These are phyloP conservation scores for Yponomeuta malinellus DNA, from an alignment of 2,888 invertebrate genomes.

Conservation along the genomic window DNA sequence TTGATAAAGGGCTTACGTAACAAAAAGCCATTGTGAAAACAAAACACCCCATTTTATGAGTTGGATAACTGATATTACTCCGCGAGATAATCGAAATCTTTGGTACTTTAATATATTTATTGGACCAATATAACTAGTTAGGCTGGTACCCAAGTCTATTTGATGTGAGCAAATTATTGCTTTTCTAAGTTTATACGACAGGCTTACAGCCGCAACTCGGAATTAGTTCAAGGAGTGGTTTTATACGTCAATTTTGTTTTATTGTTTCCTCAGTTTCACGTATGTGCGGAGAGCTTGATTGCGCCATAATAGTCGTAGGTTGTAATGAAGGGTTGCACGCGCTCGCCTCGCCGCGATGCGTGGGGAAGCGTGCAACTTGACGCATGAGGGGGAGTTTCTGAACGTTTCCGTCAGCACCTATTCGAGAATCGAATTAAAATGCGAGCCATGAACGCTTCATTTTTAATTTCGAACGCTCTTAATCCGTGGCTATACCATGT, in stretches of 20 bases:
- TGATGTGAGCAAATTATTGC: conserved; percentile 29
- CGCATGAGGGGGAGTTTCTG: conserved; percentile 50
- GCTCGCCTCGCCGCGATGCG: conserved; percentile 44
- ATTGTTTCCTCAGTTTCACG: conserved; percentile 70
- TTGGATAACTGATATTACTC: conserved; percentile 2
- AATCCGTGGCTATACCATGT: neutral
- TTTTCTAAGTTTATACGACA: conserved; percentile 41
- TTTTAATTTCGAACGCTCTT: neutral
- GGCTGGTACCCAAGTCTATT: conserved; percentile 22
- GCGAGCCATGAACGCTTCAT: conserved; percentile 19
- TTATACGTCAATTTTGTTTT: conserved; percentile 63
- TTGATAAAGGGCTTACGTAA: neutral
- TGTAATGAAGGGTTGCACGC: conserved; percentile 71
- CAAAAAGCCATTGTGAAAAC: neutral
- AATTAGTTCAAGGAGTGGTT: conserved; percentile 62
- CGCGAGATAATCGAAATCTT: conserved; percentile 12
- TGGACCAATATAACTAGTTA: conserved; percentile 7
- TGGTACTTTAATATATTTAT: conserved; percentile 12
- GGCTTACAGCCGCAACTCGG: conserved; percentile 40
- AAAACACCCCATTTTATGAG: conserved; percentile 2
- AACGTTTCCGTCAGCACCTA: conserved; percentile 62
- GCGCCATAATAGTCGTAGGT: conserved; percentile 64
- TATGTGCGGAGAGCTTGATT: conserved; percentile 70
- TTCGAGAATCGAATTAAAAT: conserved; percentile 45
- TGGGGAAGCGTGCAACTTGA: conserved; percentile 47